phyloP scores from a whole-genome alignment of 2,888 invertebrate species.

The Lasioglossum zephyrum region DNA sequence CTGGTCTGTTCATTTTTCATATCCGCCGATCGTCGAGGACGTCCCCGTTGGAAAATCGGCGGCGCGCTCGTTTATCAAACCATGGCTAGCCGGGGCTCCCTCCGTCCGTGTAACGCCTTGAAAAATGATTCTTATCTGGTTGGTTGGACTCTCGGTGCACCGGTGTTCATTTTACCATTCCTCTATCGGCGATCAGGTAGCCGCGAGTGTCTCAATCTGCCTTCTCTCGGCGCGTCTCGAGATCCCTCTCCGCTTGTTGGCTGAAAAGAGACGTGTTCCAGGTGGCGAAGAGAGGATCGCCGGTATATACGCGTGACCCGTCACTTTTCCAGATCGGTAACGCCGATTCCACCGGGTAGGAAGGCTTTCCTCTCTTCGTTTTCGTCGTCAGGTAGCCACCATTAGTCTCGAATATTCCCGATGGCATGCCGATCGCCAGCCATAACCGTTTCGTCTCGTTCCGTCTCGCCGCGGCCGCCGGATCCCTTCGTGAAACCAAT shows the following conservation, averaged over 20 bases:
- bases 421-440: slow-evolving; percentile 63
- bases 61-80: slow-evolving; percentile 67
- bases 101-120: slow-evolving; percentile 60
- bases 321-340: slow-evolving; percentile 75
- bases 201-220: slow-evolving; percentile 72
- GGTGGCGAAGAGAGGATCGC: neutral
- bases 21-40: slow-evolving; percentile 47
- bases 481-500: slow-evolving; percentile 65
- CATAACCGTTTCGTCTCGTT: slow-evolving; percentile 60
- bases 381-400: slow-evolving; percentile 68
- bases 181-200: slow-evolving; percentile 72
- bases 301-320: slow-evolving; percentile 63
- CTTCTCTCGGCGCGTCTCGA: slow-evolving; percentile 9
- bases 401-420: slow-evolving; percentile 69
- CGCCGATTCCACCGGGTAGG: slow-evolving; percentile 65
- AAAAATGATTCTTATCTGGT: slow-evolving; percentile 73
- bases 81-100: slow-evolving; percentile 10
- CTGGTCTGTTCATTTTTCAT: slow-evolving; percentile 51
- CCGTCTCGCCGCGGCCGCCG: slow-evolving; percentile 42
- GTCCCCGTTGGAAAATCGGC: slow-evolving; percentile 60
- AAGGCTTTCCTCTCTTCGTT: slow-evolving; percentile 42
- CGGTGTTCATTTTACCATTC: slow-evolving; percentile 73
- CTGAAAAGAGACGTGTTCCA: slow-evolving; percentile 37
- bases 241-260: slow-evolving; percentile 3
- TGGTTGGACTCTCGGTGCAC: slow-evolving; percentile 55